These are phyloP conservation scores for Vombatus ursinus DNA, from an alignment of 2,113 vertebrate genomes.

Conservation along the genomic window DNA sequence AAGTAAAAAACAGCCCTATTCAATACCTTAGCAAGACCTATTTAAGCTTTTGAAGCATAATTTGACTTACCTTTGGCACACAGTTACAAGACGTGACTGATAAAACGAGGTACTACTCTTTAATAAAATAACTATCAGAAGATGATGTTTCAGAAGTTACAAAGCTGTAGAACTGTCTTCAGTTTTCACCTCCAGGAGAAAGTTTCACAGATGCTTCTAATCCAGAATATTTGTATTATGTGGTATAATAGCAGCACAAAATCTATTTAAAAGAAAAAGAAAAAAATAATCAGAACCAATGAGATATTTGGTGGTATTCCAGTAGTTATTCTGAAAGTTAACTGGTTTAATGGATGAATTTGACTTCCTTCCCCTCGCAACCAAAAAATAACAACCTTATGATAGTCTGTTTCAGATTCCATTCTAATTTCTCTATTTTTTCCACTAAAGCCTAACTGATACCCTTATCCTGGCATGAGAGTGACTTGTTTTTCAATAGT, in stretches of 20 bases:
- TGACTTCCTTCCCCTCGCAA: background rate
- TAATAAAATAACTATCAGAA: slow-evolving; percentile 27
- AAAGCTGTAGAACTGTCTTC: slow-evolving; percentile 23
- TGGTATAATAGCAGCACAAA: slow-evolving; percentile 6
- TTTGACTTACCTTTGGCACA: slow-evolving; percentile 82
- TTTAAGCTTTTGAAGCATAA: background rate
- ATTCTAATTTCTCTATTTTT: background rate
- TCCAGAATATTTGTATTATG: slow-evolving; percentile 8
- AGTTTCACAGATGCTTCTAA: slow-evolving; percentile 23
- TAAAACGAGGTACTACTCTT: slow-evolving; percentile 65
- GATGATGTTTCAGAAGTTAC: slow-evolving; percentile 49
- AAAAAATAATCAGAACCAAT: background rate
- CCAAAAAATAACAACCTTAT: background rate
- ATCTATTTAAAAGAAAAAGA: slow-evolving; percentile 46
- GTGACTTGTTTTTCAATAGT: background rate
- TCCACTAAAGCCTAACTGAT: background rate
- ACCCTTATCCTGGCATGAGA: background rate
- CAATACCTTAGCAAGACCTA: background rate
- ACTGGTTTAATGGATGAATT: background rate
- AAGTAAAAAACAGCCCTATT: background rate
- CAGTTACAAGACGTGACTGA: slow-evolving; percentile 73
- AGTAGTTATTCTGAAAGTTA: background rate
- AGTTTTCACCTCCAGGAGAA: slow-evolving; percentile 42
- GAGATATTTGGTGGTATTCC: background rate
- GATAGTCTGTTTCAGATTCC: background rate